Percentiles rank a stretch among this genome's conserved stretches.
phyloP scores from a whole-genome alignment of 2,797 vertebrate genomes.

The Chloroceryle inda region DNA sequence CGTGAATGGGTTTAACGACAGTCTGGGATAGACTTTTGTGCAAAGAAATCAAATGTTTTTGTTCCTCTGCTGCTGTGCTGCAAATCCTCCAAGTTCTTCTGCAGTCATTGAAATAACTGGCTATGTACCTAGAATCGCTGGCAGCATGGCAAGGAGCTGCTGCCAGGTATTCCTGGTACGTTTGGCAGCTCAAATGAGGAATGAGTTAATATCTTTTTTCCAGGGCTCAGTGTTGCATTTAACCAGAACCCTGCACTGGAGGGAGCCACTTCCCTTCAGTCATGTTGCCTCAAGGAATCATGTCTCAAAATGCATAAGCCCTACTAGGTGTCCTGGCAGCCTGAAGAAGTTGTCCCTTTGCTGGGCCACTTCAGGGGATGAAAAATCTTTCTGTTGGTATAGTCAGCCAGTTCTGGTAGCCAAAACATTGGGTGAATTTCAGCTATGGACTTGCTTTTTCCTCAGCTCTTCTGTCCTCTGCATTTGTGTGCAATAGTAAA shows the following conservation, averaged over 20 bases:
- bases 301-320: conserved; percentile 28
- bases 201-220: conserved; percentile 69
- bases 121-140: conserved; percentile 52
- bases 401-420: not conserved
- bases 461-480: not conserved
- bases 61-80: not conserved
- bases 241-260: conserved; percentile 36
- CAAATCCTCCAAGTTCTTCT: conserved; percentile 34
- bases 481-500: not conserved
- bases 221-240: conserved; percentile 53
- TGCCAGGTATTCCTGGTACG: conserved; percentile 45
- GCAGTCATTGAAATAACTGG: conserved; percentile 23
- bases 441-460: not conserved
- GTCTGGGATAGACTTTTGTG: not conserved
- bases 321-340: conserved; percentile 41
- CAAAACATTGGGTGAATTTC: not conserved
- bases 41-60: conserved; percentile 24
- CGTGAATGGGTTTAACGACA: not conserved
- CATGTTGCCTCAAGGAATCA: conserved; percentile 55
- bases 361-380: conserved; percentile 22
- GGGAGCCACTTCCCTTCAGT: conserved; percentile 12
- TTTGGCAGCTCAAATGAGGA: conserved; percentile 61
- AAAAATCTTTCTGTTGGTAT: conserved; percentile 24
- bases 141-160: conserved; percentile 32
- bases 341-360: not conserved